Conservation (phyloP, 2,797 vertebrate genomes). For the Choloepus didactylus region DNA sequence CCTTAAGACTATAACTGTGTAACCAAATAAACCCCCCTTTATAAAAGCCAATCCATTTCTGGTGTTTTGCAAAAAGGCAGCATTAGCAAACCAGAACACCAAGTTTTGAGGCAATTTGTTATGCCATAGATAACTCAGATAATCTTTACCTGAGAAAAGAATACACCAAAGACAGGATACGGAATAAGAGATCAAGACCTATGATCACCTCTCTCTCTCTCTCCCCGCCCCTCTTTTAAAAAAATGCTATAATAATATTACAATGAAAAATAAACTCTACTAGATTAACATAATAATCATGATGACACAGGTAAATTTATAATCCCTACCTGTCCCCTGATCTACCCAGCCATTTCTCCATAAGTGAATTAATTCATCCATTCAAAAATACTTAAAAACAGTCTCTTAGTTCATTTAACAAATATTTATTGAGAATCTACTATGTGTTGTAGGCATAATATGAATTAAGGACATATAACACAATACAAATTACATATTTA, state of each 20-base stretch:
- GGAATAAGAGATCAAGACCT: conserved; percentile 23
- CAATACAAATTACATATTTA: neutral
- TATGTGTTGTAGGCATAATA: conserved; percentile 20
- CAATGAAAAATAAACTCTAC: conserved; percentile 29
- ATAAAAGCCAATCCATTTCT: too few relatives aligned
- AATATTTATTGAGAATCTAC: conserved; percentile 44
- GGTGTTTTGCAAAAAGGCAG: too few relatives aligned
- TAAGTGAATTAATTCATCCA: neutral
- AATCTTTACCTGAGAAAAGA: conserved; percentile 21
- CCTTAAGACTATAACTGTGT: too few relatives aligned
- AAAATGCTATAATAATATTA: neutral
- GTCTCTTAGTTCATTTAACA: conserved; percentile 21
- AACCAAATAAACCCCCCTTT: too few relatives aligned
- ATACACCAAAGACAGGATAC: conserved; percentile 15
- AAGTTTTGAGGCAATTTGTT: conserved; percentile 28
- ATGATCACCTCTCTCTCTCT: neutral
- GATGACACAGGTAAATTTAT: neutral
- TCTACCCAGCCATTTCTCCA: conserved; percentile 1
- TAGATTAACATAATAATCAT: conserved; percentile 27
- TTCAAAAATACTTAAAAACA: conserved; percentile 12
- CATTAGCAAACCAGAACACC: neutral
- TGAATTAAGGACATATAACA: neutral
- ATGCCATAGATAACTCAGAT: neutral
- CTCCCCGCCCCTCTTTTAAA: neutral
- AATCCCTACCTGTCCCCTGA: neutral